Base-by-base conservation (phyloP, 2,888 invertebrate species). In the Romanomermis culicivorax region DNA sequence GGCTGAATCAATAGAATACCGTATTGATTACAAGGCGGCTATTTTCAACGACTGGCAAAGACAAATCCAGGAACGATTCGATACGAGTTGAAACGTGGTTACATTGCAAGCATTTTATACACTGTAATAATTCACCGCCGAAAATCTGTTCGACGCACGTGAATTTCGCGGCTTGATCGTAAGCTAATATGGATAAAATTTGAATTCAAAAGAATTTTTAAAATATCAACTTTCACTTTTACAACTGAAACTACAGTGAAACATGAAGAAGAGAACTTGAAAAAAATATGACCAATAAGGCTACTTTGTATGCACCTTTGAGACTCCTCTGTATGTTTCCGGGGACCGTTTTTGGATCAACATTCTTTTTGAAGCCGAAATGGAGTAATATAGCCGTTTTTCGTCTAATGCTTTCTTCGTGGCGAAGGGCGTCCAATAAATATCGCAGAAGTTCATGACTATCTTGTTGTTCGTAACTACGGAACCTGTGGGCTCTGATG, bases 391-490 rank as follows among this genome's bases (percentile, higher is more conserved):
- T 86, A 52, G 52, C 43, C 7, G 23, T 25, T 4, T 42, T 43
- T 4, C 4, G 26, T 25, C 53, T 23, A 51, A 48, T 23, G 4
- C 84, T 80, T 67, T 80, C 80, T 62, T 80, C 79, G 49, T 71
- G 80, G 70, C 83, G 78, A 60, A 91, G 83, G 60, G 81, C 82
- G 70, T 95, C 91, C 52, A 95, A 73, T 50, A 95, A 72, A 72
- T 86, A 85, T 54, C 93, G 74, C 23, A 97, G 75, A 55, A 95
- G 73, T 70, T 97, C 95, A 65, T 97, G 95, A 0, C 93, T 81
- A 69, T 97, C 95, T 66, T 97, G 95, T 67, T 97, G 93, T 63
- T 88, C 85, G 1, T 83, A 87, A 11, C 88, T 88, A 53, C 83
- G 82, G 70, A 91, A 93, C 68, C 88, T 82, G 0, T 84, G 82